Evolutionary conservation across 1,140 invertebrate genomes (phyloP), one percentile per base, ranked within the genome.

Genomic region (Pseudomyrmex dendroicus): DNA sequence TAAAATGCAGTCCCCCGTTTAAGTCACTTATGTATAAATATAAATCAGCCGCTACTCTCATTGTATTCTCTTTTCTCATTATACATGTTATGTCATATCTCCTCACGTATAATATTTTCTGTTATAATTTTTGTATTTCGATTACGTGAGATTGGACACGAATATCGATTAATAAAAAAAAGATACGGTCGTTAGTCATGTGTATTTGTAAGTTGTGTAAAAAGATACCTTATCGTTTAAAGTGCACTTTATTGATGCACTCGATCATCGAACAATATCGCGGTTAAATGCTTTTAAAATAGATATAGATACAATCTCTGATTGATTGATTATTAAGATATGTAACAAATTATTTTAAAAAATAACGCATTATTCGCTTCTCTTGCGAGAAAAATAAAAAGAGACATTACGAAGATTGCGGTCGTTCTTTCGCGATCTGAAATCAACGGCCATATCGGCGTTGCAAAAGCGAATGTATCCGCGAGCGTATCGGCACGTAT

Each of bases 321-420:
- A 78, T 68, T 48, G 7, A 2, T 78, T 59, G 48, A 80, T 50
- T 68, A 68, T 25, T 22, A 48, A 67, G 15, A 25, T 22, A 2
- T 66, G 1, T 44, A 12, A 57, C 2, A 17, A 57, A 68, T 35
- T 35, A 57, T 25, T 68, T 78, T 13, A 44, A 73, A 73, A 20
- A 56, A 12, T 35, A 73, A 13, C 4, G 10, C 3, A 35, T 35
- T 35, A 5, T 10, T 17, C 8, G 15, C 8, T 35, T 35, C 35
- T 35, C 35, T 35, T 35, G 35, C 35, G 0, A 35, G 35, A 35
- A 7, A 35, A 5, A 35, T n/a, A n/a, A n/a, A 2, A 35, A 1
- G 0, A 0, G 7, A 5, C 86, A 87, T 87, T 87, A 87, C 85
- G 59, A 67, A 87, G 73, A 87, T 87, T 87, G 85, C 73, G 22